Evolutionary conservation across 2,113 vertebrate species (phyloP).

Genomic region (Callaeas wilsoni): DNA sequence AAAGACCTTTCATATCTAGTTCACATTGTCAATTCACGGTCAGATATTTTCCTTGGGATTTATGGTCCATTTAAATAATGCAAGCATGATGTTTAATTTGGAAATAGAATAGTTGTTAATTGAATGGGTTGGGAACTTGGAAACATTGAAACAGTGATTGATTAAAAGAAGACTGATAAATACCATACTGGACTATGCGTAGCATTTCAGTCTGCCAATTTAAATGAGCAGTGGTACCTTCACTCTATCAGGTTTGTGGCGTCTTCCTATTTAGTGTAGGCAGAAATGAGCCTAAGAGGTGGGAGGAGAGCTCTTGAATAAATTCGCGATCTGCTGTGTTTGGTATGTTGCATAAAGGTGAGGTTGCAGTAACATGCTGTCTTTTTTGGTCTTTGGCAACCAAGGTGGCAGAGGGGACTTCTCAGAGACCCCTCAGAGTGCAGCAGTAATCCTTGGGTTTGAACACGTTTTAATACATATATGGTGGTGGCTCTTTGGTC

Average conservation of each 20-base stretch:
- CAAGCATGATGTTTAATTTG: background rate
- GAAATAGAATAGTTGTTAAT: background rate
- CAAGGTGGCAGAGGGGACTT: background rate
- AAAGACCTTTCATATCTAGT: background rate
- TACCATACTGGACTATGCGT: background rate
- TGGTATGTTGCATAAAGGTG: background rate
- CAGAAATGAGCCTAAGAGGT: background rate
- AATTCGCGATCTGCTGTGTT: background rate
- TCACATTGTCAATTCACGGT: background rate
- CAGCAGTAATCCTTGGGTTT: background rate
- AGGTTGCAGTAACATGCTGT: background rate
- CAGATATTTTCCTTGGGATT: background rate
- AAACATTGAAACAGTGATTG: background rate
- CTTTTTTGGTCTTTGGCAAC: background rate
- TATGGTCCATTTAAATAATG: background rate
- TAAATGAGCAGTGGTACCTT: background rate
- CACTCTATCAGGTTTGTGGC: background rate
- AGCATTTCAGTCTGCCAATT: background rate
- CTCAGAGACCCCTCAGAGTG: background rate
- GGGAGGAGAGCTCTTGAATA: background rate
- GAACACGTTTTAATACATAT: background rate
- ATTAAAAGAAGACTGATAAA: background rate
- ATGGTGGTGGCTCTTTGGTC: background rate
- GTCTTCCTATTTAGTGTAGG: background rate
- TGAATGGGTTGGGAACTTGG: background rate